Percentiles rank a stretch among this genome's conserved stretches.
Evolutionary conservation across 1,140 invertebrate species (phyloP).

Genomic region (Drosophila repletoides): DNA sequence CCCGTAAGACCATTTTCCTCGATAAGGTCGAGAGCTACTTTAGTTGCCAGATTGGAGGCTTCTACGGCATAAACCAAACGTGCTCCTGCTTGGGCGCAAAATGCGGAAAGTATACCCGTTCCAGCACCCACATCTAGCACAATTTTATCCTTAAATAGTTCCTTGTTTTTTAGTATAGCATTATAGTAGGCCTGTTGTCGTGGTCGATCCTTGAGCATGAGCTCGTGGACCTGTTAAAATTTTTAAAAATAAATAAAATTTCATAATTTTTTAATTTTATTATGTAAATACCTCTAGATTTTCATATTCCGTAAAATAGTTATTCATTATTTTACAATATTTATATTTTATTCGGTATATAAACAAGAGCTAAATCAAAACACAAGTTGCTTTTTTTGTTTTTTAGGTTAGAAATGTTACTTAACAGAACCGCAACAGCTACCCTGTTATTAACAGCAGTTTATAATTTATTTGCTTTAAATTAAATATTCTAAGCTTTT

Average conservation of each 20-base stretch:
- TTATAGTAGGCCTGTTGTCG: constrained; percentile 92
- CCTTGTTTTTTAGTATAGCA: constrained; percentile 90
- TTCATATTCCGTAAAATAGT: constrained; percentile 70
- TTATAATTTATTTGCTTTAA: background rate
- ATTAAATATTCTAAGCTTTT: too few relatives aligned
- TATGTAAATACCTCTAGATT: constrained; percentile 55
- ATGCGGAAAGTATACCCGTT: constrained; percentile 97
- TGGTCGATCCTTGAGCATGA: constrained; percentile 91
- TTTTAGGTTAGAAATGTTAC: constrained; percentile 24
- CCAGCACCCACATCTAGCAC: constrained; percentile 98
- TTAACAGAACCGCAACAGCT: constrained; percentile 8
- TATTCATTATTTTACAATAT: constrained; percentile 27
- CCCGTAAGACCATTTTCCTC: constrained; percentile 87
- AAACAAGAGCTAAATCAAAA: constrained; percentile 2
- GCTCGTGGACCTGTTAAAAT: constrained; percentile 87
- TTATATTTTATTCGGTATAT: background rate
- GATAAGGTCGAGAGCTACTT: constrained; percentile 92
- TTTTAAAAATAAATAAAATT: background rate
- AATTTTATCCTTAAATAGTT: constrained; percentile 87
- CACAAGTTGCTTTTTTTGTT: constrained; percentile 12
- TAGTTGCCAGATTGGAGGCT: constrained; percentile 93
- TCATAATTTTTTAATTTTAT: background rate
- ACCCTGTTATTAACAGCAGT: background rate
- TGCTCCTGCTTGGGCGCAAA: constrained; percentile 96
- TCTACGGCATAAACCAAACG: constrained; percentile 96